Base-by-base conservation (phyloP, 2,888 invertebrate species). In the Anagyrus pseudococci region DNA sequence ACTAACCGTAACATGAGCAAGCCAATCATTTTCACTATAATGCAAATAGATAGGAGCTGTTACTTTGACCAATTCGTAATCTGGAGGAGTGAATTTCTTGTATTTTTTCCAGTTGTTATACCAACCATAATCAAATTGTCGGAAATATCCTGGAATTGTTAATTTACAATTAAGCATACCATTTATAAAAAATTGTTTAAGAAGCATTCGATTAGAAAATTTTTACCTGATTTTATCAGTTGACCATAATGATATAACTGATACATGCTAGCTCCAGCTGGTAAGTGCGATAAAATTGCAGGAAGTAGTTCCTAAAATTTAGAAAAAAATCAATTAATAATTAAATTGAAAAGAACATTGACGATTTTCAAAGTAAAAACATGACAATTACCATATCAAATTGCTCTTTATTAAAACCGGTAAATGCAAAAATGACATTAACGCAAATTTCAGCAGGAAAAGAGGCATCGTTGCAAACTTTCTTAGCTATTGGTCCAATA, bases 241-340 rank as follows among this genome's bases (percentile, higher is more conserved):
- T 93, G 93, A 0, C 83, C 88, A 73, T 86, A 93, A 77, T 94
- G 93, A 4, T 87, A 81, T 7, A 92, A 76, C 76, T 92, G 91
- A 71, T 86, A 85, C 1, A 87, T 85, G 0, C 92, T 85, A 0
- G 88, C 83, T 2, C 92, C 91, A 1, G 91, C 89, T 0, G 92
- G 91, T 0, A 84, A 79, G 70, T 90, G 89, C 0, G 85, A 86
- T n/a, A 88, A 72, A 60, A 89, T 87, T 0, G 89, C 86, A 0
- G 90, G 89, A 25, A 92, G 69, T 81, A 90, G 84, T n/a, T n/a
- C n/a, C n/a, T n/a, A n/a, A n/a, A n/a, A n/a, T n/a, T n/a, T n/a
- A n/a, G n/a, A n/a, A n/a, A n/a, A n/a, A n/a, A n/a, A n/a, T n/a
- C n/a, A 2, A n/a, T n/a, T n/a, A 37, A 8, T 2, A 15, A 8